A percentile compares a stretch with the other conserved stretches of the same genome.
phyloP scores from a whole-genome alignment of 2,888 invertebrate genomes.

The Tinea trinotella region DNA sequence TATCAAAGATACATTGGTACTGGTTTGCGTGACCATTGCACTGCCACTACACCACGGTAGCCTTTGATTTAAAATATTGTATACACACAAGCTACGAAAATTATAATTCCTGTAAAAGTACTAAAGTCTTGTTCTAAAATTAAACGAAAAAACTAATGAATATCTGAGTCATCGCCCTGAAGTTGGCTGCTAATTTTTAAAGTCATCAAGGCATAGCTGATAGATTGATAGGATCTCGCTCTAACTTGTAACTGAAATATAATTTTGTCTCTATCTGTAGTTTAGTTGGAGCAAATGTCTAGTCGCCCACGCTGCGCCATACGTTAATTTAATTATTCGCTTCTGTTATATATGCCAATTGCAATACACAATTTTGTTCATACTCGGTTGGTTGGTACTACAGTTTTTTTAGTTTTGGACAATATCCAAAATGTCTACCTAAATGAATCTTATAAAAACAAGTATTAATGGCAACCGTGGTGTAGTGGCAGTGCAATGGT shows the following conservation, averaged over 20 bases:
- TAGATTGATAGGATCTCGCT: conserved; percentile 46
- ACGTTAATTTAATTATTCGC: conserved; percentile 56
- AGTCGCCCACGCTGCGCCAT: conserved; percentile 44
- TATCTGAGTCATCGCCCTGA: conserved; percentile 45
- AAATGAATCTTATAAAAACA: no score
- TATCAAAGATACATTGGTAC: no score
- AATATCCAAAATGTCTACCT: no score
- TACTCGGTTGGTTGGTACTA: no score
- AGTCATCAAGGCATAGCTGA: conserved; percentile 33
- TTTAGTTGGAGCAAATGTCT: conserved; percentile 28
- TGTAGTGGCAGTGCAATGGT: no score
- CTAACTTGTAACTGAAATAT: conserved; percentile 34
- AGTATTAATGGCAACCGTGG: no score
- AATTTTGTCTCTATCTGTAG: conserved; percentile 37
- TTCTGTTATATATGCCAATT: conserved; percentile 3
- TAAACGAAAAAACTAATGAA: conserved; percentile 32
- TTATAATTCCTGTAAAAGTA: conserved; percentile 14
- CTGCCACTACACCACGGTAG: no score
- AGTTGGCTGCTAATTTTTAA: conserved; percentile 42
- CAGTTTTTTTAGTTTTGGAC: no score
- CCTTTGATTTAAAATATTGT: no score
- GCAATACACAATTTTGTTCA: not conserved
- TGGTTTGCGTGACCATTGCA: no score
- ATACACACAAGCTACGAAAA: no score
- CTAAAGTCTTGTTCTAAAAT: conserved; percentile 15